These are phyloP conservation scores for Synergus itoensis DNA, from an alignment of 2,888 invertebrate species.

Conservation along the genomic window DNA sequence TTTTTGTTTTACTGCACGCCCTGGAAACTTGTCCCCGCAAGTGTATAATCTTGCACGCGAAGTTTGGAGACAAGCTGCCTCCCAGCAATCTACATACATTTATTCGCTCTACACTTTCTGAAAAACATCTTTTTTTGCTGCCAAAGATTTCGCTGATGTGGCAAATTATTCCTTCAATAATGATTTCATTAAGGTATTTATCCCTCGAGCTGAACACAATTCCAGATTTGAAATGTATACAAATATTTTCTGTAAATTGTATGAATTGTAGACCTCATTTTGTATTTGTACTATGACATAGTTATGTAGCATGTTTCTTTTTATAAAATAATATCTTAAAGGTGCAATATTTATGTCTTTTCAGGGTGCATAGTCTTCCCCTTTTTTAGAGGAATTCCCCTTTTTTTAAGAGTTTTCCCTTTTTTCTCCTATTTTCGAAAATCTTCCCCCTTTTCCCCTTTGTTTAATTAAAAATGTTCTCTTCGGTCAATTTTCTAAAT, in stretches of 20 bases:
- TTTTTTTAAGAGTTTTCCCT: too few relatives aligned
- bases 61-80: conserved; percentile 70
- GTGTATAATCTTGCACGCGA: conserved; percentile 71
- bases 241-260: not conserved
- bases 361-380: too few relatives aligned
- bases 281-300: not conserved
- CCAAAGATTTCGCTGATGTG: conserved; percentile 10
- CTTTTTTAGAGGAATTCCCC: too few relatives aligned
- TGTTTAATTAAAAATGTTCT: too few relatives aligned
- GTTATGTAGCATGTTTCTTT: too few relatives aligned
- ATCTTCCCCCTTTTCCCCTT: too few relatives aligned
- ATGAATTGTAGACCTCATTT: not conserved
- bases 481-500: too few relatives aligned
- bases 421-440: too few relatives aligned
- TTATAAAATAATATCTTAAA: too few relatives aligned
- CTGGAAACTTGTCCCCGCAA: conserved; percentile 65
- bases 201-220: not conserved
- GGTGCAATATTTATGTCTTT: too few relatives aligned
- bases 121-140: not conserved
- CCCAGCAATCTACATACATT: conserved; percentile 72
- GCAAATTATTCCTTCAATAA: conserved; percentile 26
- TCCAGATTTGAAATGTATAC: not conserved
- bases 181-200: conserved; percentile 17
- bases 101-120: conserved; percentile 41
- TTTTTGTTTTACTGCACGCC: conserved; percentile 55